Base-by-base conservation (phyloP, 2,888 invertebrate genomes). In the Cloeon dipterum region DNA sequence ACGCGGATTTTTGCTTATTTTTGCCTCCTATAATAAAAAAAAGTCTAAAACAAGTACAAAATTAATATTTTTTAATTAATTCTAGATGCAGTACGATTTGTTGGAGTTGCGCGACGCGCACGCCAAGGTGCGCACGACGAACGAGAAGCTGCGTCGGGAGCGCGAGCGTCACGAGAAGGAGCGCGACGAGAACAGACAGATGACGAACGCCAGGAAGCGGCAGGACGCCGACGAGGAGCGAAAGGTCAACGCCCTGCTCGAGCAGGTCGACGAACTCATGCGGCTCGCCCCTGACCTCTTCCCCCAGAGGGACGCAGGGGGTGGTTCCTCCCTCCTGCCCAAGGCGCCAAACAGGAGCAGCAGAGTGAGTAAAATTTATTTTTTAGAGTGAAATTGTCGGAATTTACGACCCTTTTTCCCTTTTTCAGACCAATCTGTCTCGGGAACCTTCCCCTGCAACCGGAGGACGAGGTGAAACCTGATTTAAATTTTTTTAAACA, bases 61-160 rank as follows among this genome's bases (percentile, higher is more conserved):
- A 13, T 26, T 40, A 10, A 20, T 11, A 17, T n/a, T 5, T 34
- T 20, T n/a, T 14, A 3, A 5, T 20, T 17, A 26, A 38, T 40
- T 41, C 13, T 44, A 88, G 59, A 53, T 88, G 34, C 88, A 88
- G 54, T 82, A 81, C 51, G 88, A 89, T 58, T 59, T 89, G 33
- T 55, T 88, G 37, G 89, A 89, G 56, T 55, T 89, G 36, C 66
- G 88, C 19, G 89, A 89, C 55, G 86, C 86, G 16, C 88, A 89
- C 54, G 86, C 88, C 3, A 88, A 88, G 54, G 56, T 89, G 43
- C 65, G 88, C 39, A 86, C 86, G 4, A 82, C 86, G 20, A 88
- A 86, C 53, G 89, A 89, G 51, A 85, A 88, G 50, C 61, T 89
- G 43, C 66, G 86, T 35, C 65, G 85, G 25, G 89, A 89, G 55